Percentiles rank a stretch among this genome's conserved stretches.
Conservation (phyloP, 2,113 vertebrate genomes). For the Urocolius indicus region DNA sequence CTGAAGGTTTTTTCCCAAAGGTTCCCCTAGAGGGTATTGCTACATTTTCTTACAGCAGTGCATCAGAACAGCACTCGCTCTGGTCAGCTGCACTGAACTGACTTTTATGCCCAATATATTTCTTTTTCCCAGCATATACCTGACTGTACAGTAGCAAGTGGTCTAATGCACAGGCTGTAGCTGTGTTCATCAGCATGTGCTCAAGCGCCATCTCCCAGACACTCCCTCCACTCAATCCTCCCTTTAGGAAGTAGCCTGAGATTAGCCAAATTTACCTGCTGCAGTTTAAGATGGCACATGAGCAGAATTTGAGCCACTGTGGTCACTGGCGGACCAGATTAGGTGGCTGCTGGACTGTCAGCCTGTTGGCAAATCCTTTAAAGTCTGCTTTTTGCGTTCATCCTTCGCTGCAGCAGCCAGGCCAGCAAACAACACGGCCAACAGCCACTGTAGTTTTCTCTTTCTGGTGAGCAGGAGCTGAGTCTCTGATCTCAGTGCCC, state of each 20-base stretch:
- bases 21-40: background rate
- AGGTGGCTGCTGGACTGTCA: background rate
- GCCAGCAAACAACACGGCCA: background rate
- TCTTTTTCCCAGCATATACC: background rate
- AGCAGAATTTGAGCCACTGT: background rate
- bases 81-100: background rate
- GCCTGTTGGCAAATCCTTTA: background rate
- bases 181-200: background rate
- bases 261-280: background rate
- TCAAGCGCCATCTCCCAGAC: background rate
- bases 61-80: background rate
- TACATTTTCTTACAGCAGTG: background rate
- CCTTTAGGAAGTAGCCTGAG: background rate
- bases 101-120: background rate
- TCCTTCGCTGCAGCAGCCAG: background rate
- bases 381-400: background rate
- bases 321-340: background rate
- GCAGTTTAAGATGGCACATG: background rate
- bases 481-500: background rate
- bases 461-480: fast-evolving
- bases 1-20: background rate
- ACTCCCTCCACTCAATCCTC: background rate
- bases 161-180: background rate
- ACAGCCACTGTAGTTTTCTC: background rate
- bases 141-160: background rate